Conservation (phyloP, 2,888 invertebrate species). For the Erynnis tages region DNA sequence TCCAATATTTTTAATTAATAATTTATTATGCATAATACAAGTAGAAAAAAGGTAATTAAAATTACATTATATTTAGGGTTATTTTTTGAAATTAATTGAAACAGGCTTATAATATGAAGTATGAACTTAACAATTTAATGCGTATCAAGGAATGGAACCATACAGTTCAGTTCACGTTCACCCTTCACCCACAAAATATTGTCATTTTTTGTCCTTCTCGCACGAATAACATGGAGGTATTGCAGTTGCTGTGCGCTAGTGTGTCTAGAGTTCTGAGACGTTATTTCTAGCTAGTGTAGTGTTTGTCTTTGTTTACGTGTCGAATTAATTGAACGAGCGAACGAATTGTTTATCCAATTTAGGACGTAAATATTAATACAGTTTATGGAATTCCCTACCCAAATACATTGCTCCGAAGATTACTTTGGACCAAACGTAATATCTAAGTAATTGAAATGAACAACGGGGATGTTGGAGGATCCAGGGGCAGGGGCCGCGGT, state of each 20-base stretch:
- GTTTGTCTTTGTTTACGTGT: constrained; percentile 80
- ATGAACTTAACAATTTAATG: no score
- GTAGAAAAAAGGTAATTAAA: no score
- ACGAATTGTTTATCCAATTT: constrained; percentile 34
- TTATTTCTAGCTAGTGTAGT: constrained; percentile 45
- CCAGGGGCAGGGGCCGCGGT: constrained; percentile 77
- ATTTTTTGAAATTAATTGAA: no score
- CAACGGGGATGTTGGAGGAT: constrained; percentile 76
- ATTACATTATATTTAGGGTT: no score
- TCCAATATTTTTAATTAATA: no score
- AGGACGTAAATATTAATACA: constrained; percentile 35
- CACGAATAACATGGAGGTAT: constrained; percentile 72
- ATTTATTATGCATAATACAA: no score
- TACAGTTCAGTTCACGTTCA: no score
- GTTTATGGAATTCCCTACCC: constrained; percentile 64
- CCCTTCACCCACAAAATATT: neutral
- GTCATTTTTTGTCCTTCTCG: constrained; percentile 39
- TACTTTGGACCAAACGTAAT: constrained; percentile 44
- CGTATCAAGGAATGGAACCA: no score
- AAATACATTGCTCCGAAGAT: constrained; percentile 42
- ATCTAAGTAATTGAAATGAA: constrained; percentile 63
- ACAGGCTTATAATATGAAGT: no score
- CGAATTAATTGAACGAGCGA: constrained; percentile 49
- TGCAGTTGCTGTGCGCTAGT: constrained; percentile 57
- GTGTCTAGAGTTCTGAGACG: constrained; percentile 42